Evolutionary conservation across 2,797 vertebrate species (phyloP).

Genomic region (Urophycis tenuis): DNA sequence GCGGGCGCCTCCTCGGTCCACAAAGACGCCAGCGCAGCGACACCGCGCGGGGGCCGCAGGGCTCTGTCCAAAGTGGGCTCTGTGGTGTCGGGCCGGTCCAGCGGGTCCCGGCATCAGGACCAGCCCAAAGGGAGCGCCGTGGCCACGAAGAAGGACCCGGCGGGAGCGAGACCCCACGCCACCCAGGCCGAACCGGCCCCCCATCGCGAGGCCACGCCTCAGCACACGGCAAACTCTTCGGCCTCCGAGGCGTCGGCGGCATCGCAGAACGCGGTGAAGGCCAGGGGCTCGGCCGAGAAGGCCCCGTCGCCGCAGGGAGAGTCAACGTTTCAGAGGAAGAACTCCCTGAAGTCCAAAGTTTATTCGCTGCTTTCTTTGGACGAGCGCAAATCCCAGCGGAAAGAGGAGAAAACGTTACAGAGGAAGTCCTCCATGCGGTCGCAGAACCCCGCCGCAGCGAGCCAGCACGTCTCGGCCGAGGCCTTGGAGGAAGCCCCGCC

Average conservation of each 20-base stretch:
- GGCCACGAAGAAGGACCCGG: not conserved
- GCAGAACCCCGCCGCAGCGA: conserved; percentile 19
- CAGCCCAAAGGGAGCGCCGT: not conserved
- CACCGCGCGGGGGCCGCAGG: not conserved
- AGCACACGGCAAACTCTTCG: conserved; percentile 14
- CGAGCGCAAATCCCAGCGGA: conserved; percentile 42
- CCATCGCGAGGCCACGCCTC: conserved; percentile 16
- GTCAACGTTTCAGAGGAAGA: conserved; percentile 38
- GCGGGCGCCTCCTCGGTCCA: conserved; percentile 5
- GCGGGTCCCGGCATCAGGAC: not conserved
- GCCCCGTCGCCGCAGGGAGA: conserved; percentile 21
- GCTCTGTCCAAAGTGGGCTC: conserved; percentile 11
- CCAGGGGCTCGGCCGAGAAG: conserved; percentile 13
- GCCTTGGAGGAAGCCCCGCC: conserved; percentile 6
- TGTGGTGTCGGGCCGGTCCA: not conserved
- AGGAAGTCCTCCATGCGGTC: conserved; percentile 33
- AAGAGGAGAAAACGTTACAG: conserved; percentile 47
- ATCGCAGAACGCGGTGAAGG: conserved; percentile 14
- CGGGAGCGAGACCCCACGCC: not conserved
- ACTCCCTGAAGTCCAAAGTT: conserved; percentile 40
- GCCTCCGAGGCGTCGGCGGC: conserved; percentile 1
- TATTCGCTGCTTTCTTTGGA: conserved; percentile 28
- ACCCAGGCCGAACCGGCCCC: conserved; percentile 17
- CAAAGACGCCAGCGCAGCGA: conserved; percentile 11
- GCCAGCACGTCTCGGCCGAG: conserved; percentile 18